Evolutionary conservation across 2,888 invertebrate genomes (phyloP).

Genomic region (Synanthedon tipuliformis): DNA sequence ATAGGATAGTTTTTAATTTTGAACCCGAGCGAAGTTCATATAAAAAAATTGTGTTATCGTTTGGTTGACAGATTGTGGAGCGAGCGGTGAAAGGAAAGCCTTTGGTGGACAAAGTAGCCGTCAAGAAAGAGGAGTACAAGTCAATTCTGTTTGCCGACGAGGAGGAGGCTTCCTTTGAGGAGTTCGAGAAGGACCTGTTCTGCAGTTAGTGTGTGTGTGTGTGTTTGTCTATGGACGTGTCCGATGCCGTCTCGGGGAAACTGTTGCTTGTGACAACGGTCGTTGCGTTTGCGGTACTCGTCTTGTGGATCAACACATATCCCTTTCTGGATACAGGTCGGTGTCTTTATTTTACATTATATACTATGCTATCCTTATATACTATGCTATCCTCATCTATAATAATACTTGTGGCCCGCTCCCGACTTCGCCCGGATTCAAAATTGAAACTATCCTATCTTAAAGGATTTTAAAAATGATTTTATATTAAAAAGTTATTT

Average conservation of each 20-base stretch:
- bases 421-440: too few relatives aligned
- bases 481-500: too few relatives aligned
- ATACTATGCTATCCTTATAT: too few relatives aligned
- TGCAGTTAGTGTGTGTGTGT: slow-evolving; percentile 34
- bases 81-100: slow-evolving; percentile 67
- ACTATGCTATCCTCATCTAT: too few relatives aligned
- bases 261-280: slow-evolving; percentile 64
- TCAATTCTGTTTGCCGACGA: slow-evolving; percentile 74
- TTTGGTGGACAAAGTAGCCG: slow-evolving; percentile 38
- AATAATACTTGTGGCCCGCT: too few relatives aligned
- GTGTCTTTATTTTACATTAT: slow-evolving; percentile 1
- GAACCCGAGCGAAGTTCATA: too few relatives aligned
- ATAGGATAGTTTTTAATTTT: too few relatives aligned
- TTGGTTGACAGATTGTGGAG: slow-evolving; percentile 61
- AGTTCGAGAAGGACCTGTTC: slow-evolving; percentile 75
- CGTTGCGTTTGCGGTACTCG: slow-evolving; percentile 67
- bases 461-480: too few relatives aligned
- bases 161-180: slow-evolving; percentile 73
- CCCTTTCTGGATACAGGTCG: slow-evolving; percentile 76
- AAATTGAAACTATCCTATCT: too few relatives aligned
- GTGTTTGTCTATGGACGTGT: slow-evolving; percentile 56
- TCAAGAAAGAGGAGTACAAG: slow-evolving; percentile 51
- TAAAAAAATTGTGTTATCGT: too few relatives aligned
- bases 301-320: slow-evolving; percentile 75
- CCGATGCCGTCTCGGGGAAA: slow-evolving; percentile 72